Evolutionary conservation across 2,113 vertebrate species (phyloP).

Genomic region (Patagioenas fasciata): DNA sequence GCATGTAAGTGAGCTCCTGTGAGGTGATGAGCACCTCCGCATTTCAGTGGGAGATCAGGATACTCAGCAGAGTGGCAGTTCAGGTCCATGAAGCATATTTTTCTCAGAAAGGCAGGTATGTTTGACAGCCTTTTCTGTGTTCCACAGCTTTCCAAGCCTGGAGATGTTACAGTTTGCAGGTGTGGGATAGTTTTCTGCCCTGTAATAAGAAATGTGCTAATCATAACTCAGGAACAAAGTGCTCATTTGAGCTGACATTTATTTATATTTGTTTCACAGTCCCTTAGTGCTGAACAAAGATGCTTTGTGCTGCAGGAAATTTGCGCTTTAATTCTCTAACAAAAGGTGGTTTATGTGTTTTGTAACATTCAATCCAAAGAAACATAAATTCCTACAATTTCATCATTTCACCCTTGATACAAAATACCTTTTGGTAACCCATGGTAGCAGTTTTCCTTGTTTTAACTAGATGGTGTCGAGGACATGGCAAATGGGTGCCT

Average conservation of each 20-base stretch:
- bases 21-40: background rate
- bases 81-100: background rate
- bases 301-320: background rate
- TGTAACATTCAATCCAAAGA: background rate
- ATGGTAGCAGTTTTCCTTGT: background rate
- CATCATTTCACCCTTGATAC: background rate
- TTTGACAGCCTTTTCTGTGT: background rate
- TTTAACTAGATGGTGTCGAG: slow-evolving; percentile 9
- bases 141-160: background rate
- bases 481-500: background rate
- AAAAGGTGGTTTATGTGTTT: background rate
- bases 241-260: background rate
- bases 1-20: background rate
- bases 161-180: background rate
- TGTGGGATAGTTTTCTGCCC: background rate
- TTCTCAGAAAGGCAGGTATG: background rate
- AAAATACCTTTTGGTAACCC: background rate
- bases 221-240: background rate
- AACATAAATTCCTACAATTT: background rate
- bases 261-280: background rate
- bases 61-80: background rate
- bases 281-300: background rate
- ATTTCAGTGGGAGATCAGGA: background rate
- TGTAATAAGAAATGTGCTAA: background rate
- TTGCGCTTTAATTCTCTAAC: background rate